Evolutionary conservation across 2,888 invertebrate species (phyloP).

Genomic region (Priocnemis perturbator): DNA sequence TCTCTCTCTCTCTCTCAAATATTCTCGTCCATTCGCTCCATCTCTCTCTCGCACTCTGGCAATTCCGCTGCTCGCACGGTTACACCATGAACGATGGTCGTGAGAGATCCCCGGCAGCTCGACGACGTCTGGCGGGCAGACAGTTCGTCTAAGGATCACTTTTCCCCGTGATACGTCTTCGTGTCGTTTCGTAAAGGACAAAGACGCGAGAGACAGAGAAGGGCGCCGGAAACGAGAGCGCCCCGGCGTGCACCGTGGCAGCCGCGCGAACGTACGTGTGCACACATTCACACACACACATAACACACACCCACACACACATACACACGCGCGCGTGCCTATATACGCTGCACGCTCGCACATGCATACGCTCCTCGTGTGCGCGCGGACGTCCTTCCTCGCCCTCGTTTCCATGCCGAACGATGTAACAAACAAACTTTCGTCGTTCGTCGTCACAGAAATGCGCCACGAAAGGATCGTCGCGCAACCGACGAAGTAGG

Average conservation of each 20-base stretch:
- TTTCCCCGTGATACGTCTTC: constrained; percentile 66
- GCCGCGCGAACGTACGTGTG: neutral
- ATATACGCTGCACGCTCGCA: too few species aligned
- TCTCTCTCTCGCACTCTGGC: neutral
- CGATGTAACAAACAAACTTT: constrained; percentile 54
- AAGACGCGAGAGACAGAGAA: constrained; percentile 61
- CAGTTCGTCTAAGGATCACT: constrained; percentile 54
- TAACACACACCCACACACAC: too few species aligned
- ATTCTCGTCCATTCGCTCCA: neutral
- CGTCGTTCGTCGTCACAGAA: constrained; percentile 51
- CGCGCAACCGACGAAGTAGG: constrained; percentile 30
- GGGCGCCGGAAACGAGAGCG: constrained; percentile 53
- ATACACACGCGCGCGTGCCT: too few species aligned
- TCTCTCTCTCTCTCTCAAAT: neutral
- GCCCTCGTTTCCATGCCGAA: constrained; percentile 56
- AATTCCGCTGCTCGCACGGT: neutral
- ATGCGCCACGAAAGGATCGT: constrained; percentile 51
- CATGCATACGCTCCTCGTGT: neutral
- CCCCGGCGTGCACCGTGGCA: constrained; percentile 15
- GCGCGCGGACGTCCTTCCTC: constrained; percentile 21
- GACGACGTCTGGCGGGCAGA: constrained; percentile 41
- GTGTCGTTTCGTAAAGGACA: constrained; percentile 60
- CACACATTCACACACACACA: too few species aligned
- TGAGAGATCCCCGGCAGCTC: constrained; percentile 25
- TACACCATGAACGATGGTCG: constrained; percentile 10